Percentiles rank a stretch among this genome's conserved stretches.
Conservation (phyloP, 2,888 invertebrate species). For the Harmothoe impar region DNA sequence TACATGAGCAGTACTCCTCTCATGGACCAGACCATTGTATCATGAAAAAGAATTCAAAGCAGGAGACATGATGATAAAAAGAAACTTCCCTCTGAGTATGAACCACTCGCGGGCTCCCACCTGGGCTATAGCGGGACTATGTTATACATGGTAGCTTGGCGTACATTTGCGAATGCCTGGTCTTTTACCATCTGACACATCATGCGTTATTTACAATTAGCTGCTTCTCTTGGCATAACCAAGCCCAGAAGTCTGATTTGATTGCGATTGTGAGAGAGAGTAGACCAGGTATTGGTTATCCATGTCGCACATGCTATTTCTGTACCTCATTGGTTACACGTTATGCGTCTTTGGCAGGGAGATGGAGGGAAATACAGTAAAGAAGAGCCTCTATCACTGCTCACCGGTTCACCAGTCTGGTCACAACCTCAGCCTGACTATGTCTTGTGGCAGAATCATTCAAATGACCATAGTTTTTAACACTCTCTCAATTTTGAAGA, state of each 20-base stretch:
- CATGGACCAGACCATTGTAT: no score
- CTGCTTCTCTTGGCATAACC: no score
- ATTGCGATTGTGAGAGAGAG: no score
- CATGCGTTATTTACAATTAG: no score
- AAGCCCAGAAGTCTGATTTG: no score
- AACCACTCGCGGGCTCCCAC: no score
- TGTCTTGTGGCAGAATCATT: not conserved
- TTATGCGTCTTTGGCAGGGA: not conserved
- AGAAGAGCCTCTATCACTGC: not conserved
- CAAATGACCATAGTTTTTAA: not conserved
- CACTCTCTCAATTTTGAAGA: not conserved
- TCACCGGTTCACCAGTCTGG: not conserved
- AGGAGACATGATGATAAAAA: no score
- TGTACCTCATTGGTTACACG: not conserved
- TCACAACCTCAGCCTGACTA: not conserved
- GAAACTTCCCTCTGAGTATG: no score
- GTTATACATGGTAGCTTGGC: no score
- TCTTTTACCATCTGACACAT: not conserved
- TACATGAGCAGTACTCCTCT: no score
- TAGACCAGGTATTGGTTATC: not conserved
- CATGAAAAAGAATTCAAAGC: no score
- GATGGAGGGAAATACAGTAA: conserved; percentile 14
- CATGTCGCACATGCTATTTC: not conserved
- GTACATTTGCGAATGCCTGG: not conserved
- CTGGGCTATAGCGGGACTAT: no score